Conservation (phyloP, 2,888 invertebrate species). For the Lysandra coridon region DNA sequence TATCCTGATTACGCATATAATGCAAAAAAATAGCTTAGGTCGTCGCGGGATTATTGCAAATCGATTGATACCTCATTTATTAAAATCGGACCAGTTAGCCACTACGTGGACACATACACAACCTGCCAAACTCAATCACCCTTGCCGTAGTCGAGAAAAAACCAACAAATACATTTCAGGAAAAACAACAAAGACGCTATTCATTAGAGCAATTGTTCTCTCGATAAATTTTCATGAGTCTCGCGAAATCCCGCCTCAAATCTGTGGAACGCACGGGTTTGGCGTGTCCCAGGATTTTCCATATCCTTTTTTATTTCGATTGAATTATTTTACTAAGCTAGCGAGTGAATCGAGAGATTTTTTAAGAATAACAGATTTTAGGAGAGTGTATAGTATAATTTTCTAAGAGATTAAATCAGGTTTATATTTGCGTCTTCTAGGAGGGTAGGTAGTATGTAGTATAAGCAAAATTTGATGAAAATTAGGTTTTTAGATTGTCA, state of each 20-base stretch:
- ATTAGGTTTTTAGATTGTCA: too few species aligned
- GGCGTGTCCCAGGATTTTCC: not conserved
- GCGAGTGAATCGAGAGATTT: not conserved
- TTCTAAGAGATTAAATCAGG: too few species aligned
- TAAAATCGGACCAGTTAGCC: too few species aligned
- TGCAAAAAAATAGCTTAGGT: too few species aligned
- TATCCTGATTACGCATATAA: too few species aligned
- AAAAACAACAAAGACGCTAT: not conserved
- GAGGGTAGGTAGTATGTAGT: too few species aligned
- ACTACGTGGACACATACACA: not conserved
- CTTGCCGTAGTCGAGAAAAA: not conserved
- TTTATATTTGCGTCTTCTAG: too few species aligned
- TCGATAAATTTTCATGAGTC: conserved; percentile 5
- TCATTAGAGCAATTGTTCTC: conserved; percentile 9
- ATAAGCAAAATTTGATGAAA: too few species aligned
- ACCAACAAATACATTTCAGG: not conserved
- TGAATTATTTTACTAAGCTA: not conserved
- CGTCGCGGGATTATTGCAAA: too few species aligned
- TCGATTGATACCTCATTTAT: too few species aligned
- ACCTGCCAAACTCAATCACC: not conserved
- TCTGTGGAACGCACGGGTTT: not conserved
- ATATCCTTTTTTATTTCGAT: not conserved
- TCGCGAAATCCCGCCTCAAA: not conserved
- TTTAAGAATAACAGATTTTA: not conserved
- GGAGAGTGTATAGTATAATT: too few species aligned